A percentile compares a stretch with the other conserved stretches of the same genome.
These are phyloP conservation scores for Pangasius macronema DNA, from an alignment of 2,797 vertebrate genomes.

Conservation along the genomic window DNA sequence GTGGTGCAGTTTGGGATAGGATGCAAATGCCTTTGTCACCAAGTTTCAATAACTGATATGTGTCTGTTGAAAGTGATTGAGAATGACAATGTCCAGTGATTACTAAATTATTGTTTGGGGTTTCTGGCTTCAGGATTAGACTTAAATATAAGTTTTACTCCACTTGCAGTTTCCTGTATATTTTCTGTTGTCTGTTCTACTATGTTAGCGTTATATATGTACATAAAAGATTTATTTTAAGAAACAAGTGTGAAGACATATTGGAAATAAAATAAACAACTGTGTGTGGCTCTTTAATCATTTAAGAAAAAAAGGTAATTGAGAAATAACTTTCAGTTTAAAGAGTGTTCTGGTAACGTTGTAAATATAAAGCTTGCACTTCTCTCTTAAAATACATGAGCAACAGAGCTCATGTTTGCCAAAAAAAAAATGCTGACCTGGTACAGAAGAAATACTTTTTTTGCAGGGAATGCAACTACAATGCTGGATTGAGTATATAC, in stretches of 20 bases:
- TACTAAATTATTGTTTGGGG: conserved; percentile 41
- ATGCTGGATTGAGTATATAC: not conserved
- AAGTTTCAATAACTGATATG: conserved; percentile 10
- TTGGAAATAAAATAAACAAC: conserved; percentile 76
- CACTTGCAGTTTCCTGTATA: conserved; percentile 55
- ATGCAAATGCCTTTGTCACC: not conserved
- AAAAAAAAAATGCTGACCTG: not conserved
- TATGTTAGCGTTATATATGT: conserved; percentile 70
- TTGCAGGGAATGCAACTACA: not conserved
- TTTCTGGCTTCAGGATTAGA: conserved; percentile 43
- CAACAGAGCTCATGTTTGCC: not conserved
- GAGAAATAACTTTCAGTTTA: not conserved
- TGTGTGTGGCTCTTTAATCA: conserved; percentile 29
- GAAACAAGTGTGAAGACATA: conserved; percentile 71
- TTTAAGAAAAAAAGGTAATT: not conserved
- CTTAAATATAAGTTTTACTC: conserved; percentile 62
- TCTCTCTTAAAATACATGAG: not conserved
- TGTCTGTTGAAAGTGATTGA: conserved; percentile 27
- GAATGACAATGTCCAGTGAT: conserved; percentile 20
- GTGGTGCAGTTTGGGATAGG: not conserved
- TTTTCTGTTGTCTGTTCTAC: conserved; percentile 65
- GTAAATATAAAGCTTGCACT: not conserved
- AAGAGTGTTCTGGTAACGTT: not conserved
- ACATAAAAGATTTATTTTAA: conserved; percentile 74
- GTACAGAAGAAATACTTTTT: not conserved